Percentiles rank a stretch among this genome's conserved stretches.
phyloP scores from a whole-genome alignment of 2,888 invertebrate species.

The Hecatera dysodea region DNA sequence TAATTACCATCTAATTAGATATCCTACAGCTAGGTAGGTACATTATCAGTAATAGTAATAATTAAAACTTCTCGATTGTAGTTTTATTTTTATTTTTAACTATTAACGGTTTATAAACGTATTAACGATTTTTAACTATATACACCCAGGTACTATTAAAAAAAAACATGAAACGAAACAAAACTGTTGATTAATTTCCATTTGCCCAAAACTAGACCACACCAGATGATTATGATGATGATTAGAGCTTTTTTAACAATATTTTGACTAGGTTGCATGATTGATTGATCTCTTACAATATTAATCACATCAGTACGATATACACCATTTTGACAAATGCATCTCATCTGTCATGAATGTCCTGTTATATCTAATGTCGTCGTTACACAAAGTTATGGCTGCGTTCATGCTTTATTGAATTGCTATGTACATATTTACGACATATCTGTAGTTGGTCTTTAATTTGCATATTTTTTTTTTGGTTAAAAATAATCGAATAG shows the following conservation, averaged over 20 bases:
- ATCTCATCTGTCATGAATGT: conserved; percentile 30
- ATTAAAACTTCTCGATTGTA: background rate
- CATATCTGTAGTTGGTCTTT: background rate
- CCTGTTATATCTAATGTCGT: conserved; percentile 26
- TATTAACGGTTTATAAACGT: no score
- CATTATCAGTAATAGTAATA: no score
- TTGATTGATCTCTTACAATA: background rate
- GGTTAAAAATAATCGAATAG: background rate
- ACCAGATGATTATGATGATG: background rate
- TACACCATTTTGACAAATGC: conserved; percentile 40
- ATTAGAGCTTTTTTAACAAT: background rate
- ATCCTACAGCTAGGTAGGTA: no score
- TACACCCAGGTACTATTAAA: no score
- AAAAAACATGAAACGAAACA: no score
- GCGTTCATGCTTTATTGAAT: conserved; percentile 24
- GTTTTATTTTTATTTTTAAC: no score
- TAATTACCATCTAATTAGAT: no score
- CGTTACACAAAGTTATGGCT: conserved; percentile 23
- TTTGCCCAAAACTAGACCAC: background rate
- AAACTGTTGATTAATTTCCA: background rate
- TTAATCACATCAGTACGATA: background rate
- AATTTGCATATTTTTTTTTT: background rate
- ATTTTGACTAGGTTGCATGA: background rate
- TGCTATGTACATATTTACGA: background rate
- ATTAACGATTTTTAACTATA: no score